A percentile compares a stretch with the other conserved stretches of the same genome.
These are phyloP conservation scores for Phaethon lepturus DNA, from an alignment of 2,113 vertebrate genomes.

Conservation along the genomic window DNA sequence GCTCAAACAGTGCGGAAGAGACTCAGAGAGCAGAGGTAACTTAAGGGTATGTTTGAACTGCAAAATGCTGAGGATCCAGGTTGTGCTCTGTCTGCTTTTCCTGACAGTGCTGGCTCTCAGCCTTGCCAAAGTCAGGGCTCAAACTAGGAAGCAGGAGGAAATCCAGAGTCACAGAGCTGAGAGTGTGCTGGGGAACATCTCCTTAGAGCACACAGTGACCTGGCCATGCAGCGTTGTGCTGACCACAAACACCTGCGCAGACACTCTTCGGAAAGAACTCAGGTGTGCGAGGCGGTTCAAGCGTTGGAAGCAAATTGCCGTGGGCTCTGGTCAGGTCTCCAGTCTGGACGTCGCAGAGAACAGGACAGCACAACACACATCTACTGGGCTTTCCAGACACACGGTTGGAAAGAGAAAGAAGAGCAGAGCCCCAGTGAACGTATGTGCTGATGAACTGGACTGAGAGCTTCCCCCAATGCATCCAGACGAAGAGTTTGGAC, in stretches of 20 bases:
- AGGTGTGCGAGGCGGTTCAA: neutral
- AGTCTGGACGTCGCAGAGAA: neutral
- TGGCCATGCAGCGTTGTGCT: neutral
- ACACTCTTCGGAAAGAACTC: neutral
- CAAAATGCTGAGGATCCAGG: neutral
- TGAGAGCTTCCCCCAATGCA: neutral
- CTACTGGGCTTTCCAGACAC: neutral
- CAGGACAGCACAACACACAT: neutral
- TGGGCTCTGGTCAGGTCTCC: neutral
- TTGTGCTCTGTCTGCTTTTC: neutral
- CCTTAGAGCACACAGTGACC: neutral
- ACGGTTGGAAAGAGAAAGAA: neutral
- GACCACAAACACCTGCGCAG: neutral
- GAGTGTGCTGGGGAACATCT: neutral
- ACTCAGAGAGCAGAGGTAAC: neutral
- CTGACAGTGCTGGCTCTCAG: neutral
- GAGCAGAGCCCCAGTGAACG: neutral
- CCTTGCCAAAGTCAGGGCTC: neutral
- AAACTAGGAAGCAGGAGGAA: neutral
- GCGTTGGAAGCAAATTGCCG: neutral
- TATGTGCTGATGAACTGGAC: neutral
- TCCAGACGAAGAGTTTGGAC: neutral
- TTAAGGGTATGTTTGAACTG: neutral
- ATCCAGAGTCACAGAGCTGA: neutral
- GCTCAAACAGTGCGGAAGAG: neutral